Evolutionary conservation across 2,888 invertebrate species (phyloP).

Genomic region (Drosophila fulvimacula): DNA sequence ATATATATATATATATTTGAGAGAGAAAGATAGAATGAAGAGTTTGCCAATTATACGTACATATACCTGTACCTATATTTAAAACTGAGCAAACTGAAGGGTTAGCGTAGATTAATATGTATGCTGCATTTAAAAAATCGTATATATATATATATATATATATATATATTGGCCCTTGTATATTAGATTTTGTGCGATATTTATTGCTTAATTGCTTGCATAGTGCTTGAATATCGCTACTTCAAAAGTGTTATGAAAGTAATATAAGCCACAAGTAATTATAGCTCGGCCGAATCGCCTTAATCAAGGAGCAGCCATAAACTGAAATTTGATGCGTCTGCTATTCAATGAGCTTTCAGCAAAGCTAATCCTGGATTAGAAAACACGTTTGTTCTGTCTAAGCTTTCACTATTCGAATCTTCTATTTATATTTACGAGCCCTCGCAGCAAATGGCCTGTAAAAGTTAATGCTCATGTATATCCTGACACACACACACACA

Average conservation of each 20-base stretch:
- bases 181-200: background rate
- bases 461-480: constrained; percentile 41
- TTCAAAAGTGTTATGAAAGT: background rate
- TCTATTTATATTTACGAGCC: constrained; percentile 43
- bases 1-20: too few relatives aligned
- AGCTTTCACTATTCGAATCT: constrained; percentile 1
- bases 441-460: constrained; percentile 40
- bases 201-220: background rate
- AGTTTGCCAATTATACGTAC: too few relatives aligned
- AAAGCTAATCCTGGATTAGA: constrained; percentile 8
- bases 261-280: constrained; percentile 1
- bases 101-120: background rate
- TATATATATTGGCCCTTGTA: too few relatives aligned
- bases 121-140: background rate
- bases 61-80: too few relatives aligned
- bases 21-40: too few relatives aligned
- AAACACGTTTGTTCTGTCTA: constrained; percentile 1
- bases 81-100: too few relatives aligned
- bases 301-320: background rate
- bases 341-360: constrained; percentile 9
- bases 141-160: too few relatives aligned
- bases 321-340: background rate
- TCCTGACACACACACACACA: constrained; percentile 13
- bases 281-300: background rate
- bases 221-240: background rate